These are phyloP conservation scores for Magallana nippona DNA, from an alignment of 2,888 invertebrate genomes.

Conservation along the genomic window DNA sequence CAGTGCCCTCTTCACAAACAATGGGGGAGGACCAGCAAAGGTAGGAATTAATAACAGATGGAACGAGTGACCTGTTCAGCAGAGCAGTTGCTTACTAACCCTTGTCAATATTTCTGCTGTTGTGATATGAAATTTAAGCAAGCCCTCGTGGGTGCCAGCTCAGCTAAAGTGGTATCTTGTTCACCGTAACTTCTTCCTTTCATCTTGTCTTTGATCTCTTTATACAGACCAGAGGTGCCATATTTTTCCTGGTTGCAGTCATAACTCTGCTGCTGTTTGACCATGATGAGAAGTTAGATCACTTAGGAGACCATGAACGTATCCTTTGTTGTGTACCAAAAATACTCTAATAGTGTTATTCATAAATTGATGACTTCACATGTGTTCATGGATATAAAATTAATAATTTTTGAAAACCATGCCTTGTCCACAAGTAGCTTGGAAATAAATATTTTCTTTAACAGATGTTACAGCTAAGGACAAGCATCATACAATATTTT, in stretches of 20 bases:
- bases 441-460: neutral
- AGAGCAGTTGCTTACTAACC: neutral
- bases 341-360: neutral
- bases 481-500: slow-evolving; percentile 80
- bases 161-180: no score
- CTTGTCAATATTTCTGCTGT: neutral
- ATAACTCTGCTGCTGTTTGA: slow-evolving; percentile 82
- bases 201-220: neutral
- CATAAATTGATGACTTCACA: neutral
- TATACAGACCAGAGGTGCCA: slow-evolving; percentile 79
- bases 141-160: no score
- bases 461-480: slow-evolving; percentile 69
- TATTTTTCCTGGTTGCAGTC: slow-evolving; percentile 81
- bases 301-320: slow-evolving; percentile 78
- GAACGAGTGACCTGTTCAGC: neutral
- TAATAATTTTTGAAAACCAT: neutral
- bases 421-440: neutral
- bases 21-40: slow-evolving; percentile 80
- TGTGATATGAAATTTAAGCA: no score
- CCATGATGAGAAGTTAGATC: slow-evolving; percentile 80
- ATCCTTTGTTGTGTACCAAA: slow-evolving; percentile 64
- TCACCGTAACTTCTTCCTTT: no score
- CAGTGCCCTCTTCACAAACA: slow-evolving; percentile 80
- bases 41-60: slow-evolving; percentile 60
- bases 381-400: no score